Percentiles rank a stretch among this genome's conserved stretches.
These are phyloP conservation scores for Cherax destructor DNA, from an alignment of 1,140 invertebrate species.

Conservation along the genomic window DNA sequence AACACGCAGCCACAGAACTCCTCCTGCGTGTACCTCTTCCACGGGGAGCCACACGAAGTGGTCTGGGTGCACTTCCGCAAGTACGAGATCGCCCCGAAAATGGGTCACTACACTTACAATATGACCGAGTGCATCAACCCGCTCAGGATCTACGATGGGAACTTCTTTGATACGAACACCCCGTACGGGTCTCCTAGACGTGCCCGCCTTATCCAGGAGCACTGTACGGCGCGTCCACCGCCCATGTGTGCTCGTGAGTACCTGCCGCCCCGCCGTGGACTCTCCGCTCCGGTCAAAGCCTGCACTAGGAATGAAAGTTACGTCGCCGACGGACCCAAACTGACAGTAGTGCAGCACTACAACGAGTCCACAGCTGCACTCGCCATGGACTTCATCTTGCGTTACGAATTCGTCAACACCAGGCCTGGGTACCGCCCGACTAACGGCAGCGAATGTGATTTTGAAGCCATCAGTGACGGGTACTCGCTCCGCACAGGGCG, in stretches of 20 bases:
- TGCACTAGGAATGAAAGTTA: conserved; percentile 70
- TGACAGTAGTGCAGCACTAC: conserved; percentile 69
- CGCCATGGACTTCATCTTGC: conserved; percentile 68
- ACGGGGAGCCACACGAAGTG: conserved; percentile 84
- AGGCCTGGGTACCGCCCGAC: conserved; percentile 67
- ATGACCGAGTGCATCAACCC: conserved; percentile 84
- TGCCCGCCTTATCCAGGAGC: conserved; percentile 58
- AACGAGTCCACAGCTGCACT: conserved; percentile 70
- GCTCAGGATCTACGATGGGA: conserved; percentile 86
- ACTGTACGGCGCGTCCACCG: conserved; percentile 65
- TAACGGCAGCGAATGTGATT: conserved; percentile 68
- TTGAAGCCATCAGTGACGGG: conserved; percentile 69
- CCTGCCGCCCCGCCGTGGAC: conserved; percentile 41
- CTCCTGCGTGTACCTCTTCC: conserved; percentile 90
- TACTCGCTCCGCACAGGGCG: conserved; percentile 61
- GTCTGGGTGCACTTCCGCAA: conserved; percentile 92
- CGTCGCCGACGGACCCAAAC: conserved; percentile 64
- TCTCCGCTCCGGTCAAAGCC: conserved; percentile 54
- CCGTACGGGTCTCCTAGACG: conserved; percentile 62
- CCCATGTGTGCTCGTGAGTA: conserved; percentile 71
- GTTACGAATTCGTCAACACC: conserved; percentile 70
- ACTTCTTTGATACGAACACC: conserved; percentile 60
- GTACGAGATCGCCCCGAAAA: conserved; percentile 80
- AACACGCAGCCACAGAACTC: conserved; percentile 90
- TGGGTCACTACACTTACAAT: conserved; percentile 66